A percentile compares a stretch with the other conserved stretches of the same genome.
These are phyloP conservation scores for Regulus satrapa DNA, from an alignment of 2,113 vertebrate species.

Conservation along the genomic window DNA sequence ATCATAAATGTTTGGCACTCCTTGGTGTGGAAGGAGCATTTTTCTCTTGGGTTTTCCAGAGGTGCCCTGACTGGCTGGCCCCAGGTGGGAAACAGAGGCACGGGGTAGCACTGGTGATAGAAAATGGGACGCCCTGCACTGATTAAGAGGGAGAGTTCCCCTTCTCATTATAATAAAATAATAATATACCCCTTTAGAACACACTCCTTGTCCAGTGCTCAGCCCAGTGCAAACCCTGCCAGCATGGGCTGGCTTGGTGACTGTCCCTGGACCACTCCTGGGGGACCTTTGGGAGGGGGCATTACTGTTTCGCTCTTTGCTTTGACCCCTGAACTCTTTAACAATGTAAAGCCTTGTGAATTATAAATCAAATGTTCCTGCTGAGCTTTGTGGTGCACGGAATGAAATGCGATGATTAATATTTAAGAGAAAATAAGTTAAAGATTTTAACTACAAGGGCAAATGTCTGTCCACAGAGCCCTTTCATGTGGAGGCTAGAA, in stretches of 20 bases:
- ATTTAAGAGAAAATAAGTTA: constrained; percentile 65
- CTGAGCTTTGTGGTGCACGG: constrained; percentile 33
- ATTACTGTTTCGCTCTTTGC: neutral
- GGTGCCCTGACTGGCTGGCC: neutral
- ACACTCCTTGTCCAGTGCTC: neutral
- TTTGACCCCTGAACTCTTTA: neutral
- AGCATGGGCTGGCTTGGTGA: neutral
- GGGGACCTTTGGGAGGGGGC: neutral
- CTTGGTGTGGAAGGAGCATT: neutral
- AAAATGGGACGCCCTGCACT: neutral
- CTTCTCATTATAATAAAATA: neutral
- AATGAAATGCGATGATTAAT: constrained; percentile 65
- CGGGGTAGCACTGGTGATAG: neutral
- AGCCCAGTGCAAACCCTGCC: neutral
- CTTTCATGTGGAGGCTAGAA: neutral
- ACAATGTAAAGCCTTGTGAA: constrained; percentile 32
- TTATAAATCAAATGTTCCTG: constrained; percentile 18
- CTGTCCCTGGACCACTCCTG: neutral
- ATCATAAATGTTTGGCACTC: neutral
- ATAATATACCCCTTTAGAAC: neutral
- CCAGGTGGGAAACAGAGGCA: neutral
- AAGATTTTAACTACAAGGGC: constrained; percentile 35
- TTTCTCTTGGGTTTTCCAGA: neutral
- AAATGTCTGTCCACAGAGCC: neutral
- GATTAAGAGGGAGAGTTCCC: neutral